Percentiles rank a stretch among this genome's conserved stretches.
These are phyloP conservation scores for Podilymbus podiceps DNA, from an alignment of 2,113 vertebrate species.

Conservation along the genomic window DNA sequence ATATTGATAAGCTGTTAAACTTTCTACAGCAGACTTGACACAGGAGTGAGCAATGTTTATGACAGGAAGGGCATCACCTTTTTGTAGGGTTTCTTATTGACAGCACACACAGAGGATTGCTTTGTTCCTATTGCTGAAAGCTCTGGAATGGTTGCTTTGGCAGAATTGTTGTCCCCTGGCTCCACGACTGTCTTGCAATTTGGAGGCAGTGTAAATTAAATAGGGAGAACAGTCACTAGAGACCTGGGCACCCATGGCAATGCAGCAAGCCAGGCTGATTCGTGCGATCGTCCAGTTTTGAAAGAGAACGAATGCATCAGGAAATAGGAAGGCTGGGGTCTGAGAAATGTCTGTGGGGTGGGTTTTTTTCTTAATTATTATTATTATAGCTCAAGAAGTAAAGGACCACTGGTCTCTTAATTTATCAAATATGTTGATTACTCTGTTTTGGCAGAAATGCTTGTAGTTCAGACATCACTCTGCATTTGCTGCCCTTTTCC, in stretches of 20 bases:
- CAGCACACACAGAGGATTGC: background rate
- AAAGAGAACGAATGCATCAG: background rate
- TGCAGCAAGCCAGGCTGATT: background rate
- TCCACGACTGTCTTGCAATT: background rate
- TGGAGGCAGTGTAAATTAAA: slow-evolving; percentile 27
- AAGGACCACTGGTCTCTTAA: background rate
- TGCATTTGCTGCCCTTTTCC: background rate
- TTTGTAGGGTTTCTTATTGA: background rate
- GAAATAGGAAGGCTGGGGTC: background rate
- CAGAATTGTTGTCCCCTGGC: background rate
- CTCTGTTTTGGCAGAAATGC: background rate
- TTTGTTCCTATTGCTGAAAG: background rate
- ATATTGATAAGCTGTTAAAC: background rate
- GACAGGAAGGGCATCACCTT: background rate
- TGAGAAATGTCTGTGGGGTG: background rate
- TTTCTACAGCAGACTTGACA: background rate
- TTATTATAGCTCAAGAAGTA: background rate
- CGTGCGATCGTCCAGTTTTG: background rate
- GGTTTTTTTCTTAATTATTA: background rate
- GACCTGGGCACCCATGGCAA: background rate
- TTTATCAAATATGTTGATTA: background rate
- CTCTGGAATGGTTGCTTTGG: background rate
- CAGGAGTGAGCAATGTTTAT: background rate
- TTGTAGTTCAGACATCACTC: background rate
- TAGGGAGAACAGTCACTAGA: background rate